Conservation (phyloP, 2,797 vertebrate genomes). For the Tinamus major region DNA sequence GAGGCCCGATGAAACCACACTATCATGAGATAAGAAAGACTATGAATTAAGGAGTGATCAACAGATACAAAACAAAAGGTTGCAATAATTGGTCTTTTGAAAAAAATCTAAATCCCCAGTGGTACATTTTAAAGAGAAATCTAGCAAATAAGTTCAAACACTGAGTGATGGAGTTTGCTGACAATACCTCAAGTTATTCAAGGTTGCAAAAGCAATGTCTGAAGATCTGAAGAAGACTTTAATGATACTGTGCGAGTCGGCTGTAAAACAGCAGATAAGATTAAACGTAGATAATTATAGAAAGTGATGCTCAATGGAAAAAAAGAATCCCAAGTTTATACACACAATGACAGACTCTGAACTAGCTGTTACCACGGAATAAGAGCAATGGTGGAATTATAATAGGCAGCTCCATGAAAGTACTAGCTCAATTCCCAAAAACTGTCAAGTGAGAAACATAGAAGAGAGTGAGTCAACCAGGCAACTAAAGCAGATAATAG, state of each 20-base stretch:
- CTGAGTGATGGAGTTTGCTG: not conserved
- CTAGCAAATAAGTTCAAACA: not conserved
- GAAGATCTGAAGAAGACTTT: not conserved
- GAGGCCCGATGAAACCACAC: not conserved
- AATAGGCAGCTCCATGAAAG: not conserved
- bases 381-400: not conserved
- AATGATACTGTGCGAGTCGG: not conserved
- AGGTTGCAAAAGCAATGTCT: not conserved
- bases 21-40: not conserved
- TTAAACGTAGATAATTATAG: not conserved
- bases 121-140: not conserved
- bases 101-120: not conserved
- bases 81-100: not conserved
- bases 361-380: not conserved
- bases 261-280: constrained; percentile 9
- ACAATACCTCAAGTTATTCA: not conserved
- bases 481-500: not conserved
- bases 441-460: not conserved
- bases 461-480: too few relatives aligned
- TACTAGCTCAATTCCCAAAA: not conserved
- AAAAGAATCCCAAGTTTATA: not conserved
- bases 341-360: not conserved
- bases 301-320: not conserved
- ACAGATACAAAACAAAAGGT: not conserved
- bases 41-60: not conserved